These are phyloP conservation scores for Elegia similella DNA, from an alignment of 2,888 invertebrate genomes.

Conservation along the genomic window DNA sequence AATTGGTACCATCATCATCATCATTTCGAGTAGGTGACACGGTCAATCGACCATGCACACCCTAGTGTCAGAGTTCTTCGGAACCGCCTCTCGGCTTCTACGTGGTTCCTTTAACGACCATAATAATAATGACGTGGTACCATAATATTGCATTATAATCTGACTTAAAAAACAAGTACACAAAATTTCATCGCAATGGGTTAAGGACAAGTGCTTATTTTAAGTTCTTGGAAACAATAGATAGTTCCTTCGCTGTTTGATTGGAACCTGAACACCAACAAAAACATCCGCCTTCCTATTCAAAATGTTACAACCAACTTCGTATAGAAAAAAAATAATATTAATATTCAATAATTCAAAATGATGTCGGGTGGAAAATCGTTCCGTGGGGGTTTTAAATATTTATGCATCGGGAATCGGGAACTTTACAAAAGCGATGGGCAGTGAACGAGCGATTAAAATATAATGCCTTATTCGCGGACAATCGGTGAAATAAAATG, in stretches of 20 bases:
- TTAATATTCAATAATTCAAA: conserved; percentile 25
- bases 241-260: neutral
- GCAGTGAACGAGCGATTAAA: conserved; percentile 48
- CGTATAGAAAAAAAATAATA: neutral
- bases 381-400: conserved; percentile 39
- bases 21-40: too few relatives aligned
- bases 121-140: too few relatives aligned
- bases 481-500: conserved; percentile 59
- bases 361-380: conserved; percentile 40
- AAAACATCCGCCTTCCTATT: neutral
- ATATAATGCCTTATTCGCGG: conserved; percentile 50
- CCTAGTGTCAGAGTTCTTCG: too few relatives aligned
- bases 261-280: neutral
- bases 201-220: too few relatives aligned
- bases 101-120: too few relatives aligned
- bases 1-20: too few relatives aligned
- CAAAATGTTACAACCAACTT: neutral
- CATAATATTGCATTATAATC: too few relatives aligned
- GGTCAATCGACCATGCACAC: too few relatives aligned
- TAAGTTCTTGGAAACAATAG: too few relatives aligned
- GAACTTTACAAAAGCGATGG: conserved; percentile 33
- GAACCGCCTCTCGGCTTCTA: too few relatives aligned
- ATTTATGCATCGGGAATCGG: conserved; percentile 38
- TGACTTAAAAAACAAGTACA: too few relatives aligned
- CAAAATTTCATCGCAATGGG: too few relatives aligned